These are phyloP conservation scores for Pao palembangensis DNA, from an alignment of 2,113 vertebrate species.

Conservation along the genomic window DNA sequence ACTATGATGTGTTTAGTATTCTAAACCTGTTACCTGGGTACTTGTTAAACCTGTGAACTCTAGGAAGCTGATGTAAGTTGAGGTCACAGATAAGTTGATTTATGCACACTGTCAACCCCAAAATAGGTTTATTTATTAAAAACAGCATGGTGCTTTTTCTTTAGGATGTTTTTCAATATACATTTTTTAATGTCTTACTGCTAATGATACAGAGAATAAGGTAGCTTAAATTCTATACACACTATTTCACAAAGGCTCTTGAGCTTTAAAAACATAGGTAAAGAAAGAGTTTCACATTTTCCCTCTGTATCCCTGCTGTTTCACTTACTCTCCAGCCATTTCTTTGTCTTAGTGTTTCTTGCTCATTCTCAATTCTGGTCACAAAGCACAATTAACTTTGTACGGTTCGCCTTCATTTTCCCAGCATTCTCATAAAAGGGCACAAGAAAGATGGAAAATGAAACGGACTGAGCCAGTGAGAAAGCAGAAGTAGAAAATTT, in stretches of 20 bases:
- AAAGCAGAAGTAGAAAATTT: constrained; percentile 59
- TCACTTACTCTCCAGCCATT: constrained; percentile 2
- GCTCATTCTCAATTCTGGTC: constrained; percentile 28
- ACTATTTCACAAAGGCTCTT: constrained; percentile 34
- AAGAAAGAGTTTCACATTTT: constrained; percentile 8
- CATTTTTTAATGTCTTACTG: no score
- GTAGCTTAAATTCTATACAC: constrained; percentile 1
- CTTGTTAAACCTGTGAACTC: no score
- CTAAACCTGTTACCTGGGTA: no score
- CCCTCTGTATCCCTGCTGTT: neutral
- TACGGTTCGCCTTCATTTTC: constrained; percentile 36
- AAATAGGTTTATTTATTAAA: no score
- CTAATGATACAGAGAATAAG: no score
- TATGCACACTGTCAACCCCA: no score
- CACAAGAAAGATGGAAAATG: constrained; percentile 22
- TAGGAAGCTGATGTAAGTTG: no score
- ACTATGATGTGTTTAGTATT: no score
- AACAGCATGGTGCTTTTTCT: no score
- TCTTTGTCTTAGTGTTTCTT: constrained; percentile 19
- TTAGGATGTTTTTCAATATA: no score
- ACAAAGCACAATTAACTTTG: constrained; percentile 58
- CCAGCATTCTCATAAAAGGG: constrained; percentile 41
- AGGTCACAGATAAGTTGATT: no score
- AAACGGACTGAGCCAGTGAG: constrained; percentile 30
- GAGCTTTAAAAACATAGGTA: constrained; percentile 26